Base-by-base conservation (phyloP, 2,888 invertebrate species). In the Amaurobius ferox region DNA sequence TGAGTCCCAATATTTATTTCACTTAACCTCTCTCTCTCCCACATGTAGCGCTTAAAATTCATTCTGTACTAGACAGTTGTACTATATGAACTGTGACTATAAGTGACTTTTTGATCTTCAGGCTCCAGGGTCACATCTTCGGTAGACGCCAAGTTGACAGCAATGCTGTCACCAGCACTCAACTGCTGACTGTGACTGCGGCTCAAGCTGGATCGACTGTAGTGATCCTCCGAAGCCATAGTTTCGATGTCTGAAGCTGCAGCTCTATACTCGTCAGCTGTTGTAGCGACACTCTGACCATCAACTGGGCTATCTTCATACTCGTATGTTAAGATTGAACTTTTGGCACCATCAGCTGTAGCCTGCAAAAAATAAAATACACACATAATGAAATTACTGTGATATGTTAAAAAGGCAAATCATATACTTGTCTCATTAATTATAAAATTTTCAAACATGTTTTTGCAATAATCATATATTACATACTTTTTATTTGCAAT, bases 11-110 rank as follows among this genome's bases (percentile, higher is more conserved):
- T 30, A 0, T 66, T 28, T 26, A 62, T 19, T 30, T 19, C 2
- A 28, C 19, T 66, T 26, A 13, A 32, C 66, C 30, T 32, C 16
- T 44, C 44, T 16, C 16, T 16, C 16, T 44, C 6, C n/a, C n/a
- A n/a, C n/a, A 16, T 9, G 44, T 44, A 16, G 9, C 16, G 2
- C 16, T 44, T 9, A 44, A 23, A 19, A 40, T 13, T 28, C 30
- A 1, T 62, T 16, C 30, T 23, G 28, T 9, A 64, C 85, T 73
- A 89, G 16, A 89, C 89, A 2, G 88, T 89, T 7, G 89, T 89
- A 62, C 89, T 88, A 73, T 89, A 89, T 29, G 89, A 88, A 73
- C 88, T 89, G 85, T 89, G 89, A 77, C 89, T 89, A 79, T 89
- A 89, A 1, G 88, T 87, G 19, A 89, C 89, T 74, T 88, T 86